Percentiles rank a stretch among this genome's conserved stretches.
Evolutionary conservation across 2,797 vertebrate genomes (phyloP).

Genomic region (Coendou prehensilis): DNA sequence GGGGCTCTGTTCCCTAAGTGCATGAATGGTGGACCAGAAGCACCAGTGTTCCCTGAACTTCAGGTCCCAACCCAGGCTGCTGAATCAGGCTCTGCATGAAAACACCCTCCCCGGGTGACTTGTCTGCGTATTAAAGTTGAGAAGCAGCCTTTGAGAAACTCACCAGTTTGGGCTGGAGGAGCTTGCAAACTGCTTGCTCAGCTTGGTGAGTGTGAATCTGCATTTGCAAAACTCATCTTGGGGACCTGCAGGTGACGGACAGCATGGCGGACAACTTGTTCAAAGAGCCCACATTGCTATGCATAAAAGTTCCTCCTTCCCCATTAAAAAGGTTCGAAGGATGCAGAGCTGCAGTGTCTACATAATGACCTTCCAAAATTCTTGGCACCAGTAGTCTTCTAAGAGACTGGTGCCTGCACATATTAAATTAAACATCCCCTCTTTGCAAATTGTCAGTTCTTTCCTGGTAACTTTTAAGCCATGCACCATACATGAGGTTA

Average conservation of each 20-base stretch:
- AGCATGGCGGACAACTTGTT: conserved; percentile 59
- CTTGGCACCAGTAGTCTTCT: conserved; percentile 71
- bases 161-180: not conserved
- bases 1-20: not conserved
- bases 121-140: not conserved
- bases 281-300: conserved; percentile 30
- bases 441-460: conserved; percentile 67
- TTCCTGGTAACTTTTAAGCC: conserved; percentile 64
- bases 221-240: conserved; percentile 36
- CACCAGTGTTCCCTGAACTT: not conserved
- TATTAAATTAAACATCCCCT: conserved; percentile 75
- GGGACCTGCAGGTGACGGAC: conserved; percentile 60
- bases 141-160: not conserved
- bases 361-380: conserved; percentile 78
- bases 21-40: not conserved
- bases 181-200: conserved; percentile 70
- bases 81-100: not conserved
- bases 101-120: not conserved
- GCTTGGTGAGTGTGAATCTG: conserved; percentile 43
- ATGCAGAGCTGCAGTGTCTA: conserved; percentile 30
- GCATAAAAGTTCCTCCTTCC: conserved; percentile 65
- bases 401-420: conserved; percentile 40
- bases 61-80: not conserved
- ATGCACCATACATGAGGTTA: conserved; percentile 48
- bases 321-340: conserved; percentile 76